These are phyloP conservation scores for Prolemur simus DNA, from an alignment of 2,113 vertebrate species.

Conservation along the genomic window DNA sequence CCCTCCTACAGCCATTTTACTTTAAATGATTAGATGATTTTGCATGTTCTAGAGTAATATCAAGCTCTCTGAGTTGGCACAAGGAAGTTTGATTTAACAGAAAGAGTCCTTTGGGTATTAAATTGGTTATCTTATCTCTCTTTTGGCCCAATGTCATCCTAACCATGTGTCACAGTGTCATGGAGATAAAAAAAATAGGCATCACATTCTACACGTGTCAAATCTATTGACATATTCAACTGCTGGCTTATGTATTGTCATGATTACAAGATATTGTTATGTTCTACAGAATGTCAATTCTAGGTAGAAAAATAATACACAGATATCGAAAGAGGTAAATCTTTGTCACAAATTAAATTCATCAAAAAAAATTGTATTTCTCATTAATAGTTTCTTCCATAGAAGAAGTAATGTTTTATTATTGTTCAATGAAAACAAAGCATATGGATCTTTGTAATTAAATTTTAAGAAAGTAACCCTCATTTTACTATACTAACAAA, in stretches of 20 bases:
- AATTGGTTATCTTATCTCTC: slow-evolving; percentile 77
- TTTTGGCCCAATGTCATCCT: slow-evolving; percentile 75
- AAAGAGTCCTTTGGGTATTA: slow-evolving; percentile 51
- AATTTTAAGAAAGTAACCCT: background rate
- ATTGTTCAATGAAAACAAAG: background rate
- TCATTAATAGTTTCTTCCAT: background rate
- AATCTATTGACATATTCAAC: background rate
- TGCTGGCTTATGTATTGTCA: background rate
- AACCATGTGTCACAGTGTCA: slow-evolving; percentile 68
- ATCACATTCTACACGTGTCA: slow-evolving; percentile 29
- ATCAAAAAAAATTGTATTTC: background rate
- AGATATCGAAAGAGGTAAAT: background rate
- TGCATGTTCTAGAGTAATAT: slow-evolving; percentile 70
- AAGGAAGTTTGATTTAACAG: slow-evolving; percentile 62
- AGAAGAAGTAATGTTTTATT: background rate
- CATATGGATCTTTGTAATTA: background rate
- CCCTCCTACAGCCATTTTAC: background rate
- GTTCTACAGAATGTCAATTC: slow-evolving; percentile 5
- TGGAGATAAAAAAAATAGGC: slow-evolving; percentile 19
- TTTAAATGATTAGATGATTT: slow-evolving; percentile 57
- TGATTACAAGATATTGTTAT: background rate
- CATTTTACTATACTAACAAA: background rate
- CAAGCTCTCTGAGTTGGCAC: slow-evolving; percentile 73
- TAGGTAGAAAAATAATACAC: background rate
- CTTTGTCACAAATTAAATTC: background rate